Conservation (phyloP, 2,888 invertebrate genomes). For the Hipparchia sbordonii region DNA sequence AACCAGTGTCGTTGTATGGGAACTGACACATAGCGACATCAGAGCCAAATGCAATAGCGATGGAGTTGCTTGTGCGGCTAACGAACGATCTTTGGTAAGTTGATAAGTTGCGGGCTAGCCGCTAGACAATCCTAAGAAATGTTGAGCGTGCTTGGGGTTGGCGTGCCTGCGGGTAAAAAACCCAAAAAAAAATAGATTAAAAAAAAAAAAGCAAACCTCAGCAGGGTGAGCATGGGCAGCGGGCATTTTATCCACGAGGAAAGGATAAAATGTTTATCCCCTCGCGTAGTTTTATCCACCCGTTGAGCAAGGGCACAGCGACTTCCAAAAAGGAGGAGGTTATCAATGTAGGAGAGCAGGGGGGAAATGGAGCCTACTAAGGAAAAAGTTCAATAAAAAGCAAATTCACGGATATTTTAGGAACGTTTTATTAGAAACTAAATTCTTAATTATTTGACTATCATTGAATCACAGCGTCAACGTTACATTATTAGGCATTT, state of each 20-base stretch:
- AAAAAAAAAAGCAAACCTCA: too few relatives aligned
- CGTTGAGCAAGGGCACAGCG: too few relatives aligned
- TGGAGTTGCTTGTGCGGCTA: slow-evolving; percentile 1
- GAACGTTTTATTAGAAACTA: slow-evolving; percentile 25
- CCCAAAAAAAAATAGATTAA: too few relatives aligned
- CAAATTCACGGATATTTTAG: slow-evolving; percentile 9
- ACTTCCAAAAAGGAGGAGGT: too few relatives aligned
- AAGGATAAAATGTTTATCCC: too few relatives aligned
- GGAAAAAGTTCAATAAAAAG: slow-evolving; percentile 16
- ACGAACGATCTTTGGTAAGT: slow-evolving; percentile 5
- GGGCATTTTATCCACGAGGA: too few relatives aligned
- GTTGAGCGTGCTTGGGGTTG: too few relatives aligned
- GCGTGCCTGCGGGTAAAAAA: too few relatives aligned
- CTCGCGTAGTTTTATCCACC: too few relatives aligned
- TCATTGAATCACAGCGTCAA: slow-evolving; percentile 21
- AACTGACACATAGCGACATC: slow-evolving; percentile 10
- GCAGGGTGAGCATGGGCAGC: too few relatives aligned
- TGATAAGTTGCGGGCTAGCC: neutral
- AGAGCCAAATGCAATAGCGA: slow-evolving; percentile 2
- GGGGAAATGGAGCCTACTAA: slow-evolving; percentile 6
- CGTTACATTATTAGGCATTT: slow-evolving; percentile 18
- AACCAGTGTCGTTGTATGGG: slow-evolving; percentile 6
- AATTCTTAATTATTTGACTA: slow-evolving; percentile 18
- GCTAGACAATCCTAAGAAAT: too few relatives aligned
- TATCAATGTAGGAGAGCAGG: neutral